A percentile compares a stretch with the other conserved stretches of the same genome.
Evolutionary conservation across 2,113 vertebrate genomes (phyloP).

Genomic region (Sarotherodon lohbergeri): DNA sequence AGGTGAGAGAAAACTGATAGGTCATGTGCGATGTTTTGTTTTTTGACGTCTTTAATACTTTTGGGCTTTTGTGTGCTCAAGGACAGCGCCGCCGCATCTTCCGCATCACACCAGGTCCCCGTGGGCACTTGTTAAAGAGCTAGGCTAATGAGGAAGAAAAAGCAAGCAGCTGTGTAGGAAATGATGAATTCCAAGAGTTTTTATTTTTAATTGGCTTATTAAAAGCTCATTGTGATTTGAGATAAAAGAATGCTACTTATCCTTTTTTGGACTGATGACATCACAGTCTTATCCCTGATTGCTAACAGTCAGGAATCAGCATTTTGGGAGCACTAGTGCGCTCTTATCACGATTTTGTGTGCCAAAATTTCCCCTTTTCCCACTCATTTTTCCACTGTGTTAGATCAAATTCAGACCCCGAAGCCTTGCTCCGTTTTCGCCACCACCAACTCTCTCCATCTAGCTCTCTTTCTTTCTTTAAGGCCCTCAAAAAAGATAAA

Average conservation of each 20-base stretch:
- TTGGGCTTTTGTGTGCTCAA: background rate
- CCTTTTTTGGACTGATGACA: background rate
- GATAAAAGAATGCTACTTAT: background rate
- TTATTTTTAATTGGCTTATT: background rate
- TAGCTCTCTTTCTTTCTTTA: background rate
- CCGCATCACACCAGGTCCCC: background rate
- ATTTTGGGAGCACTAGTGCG: background rate
- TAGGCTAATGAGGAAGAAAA: background rate
- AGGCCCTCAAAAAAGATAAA: background rate
- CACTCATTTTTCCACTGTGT: background rate
- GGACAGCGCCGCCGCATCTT: background rate
- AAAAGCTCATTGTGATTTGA: background rate
- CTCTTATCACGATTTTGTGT: background rate
- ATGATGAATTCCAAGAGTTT: background rate
- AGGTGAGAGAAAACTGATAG: background rate
- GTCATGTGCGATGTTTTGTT: background rate
- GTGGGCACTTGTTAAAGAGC: background rate
- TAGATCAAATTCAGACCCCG: background rate
- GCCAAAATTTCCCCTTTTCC: background rate
- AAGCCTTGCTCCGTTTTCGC: background rate
- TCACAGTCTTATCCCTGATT: background rate
- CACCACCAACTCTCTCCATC: background rate
- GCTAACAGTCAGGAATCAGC: background rate
- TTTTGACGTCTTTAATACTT: constrained; percentile 3
- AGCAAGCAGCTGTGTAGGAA: background rate